Conservation (phyloP, 2,113 vertebrate species). For the Crotalus viridis region DNA sequence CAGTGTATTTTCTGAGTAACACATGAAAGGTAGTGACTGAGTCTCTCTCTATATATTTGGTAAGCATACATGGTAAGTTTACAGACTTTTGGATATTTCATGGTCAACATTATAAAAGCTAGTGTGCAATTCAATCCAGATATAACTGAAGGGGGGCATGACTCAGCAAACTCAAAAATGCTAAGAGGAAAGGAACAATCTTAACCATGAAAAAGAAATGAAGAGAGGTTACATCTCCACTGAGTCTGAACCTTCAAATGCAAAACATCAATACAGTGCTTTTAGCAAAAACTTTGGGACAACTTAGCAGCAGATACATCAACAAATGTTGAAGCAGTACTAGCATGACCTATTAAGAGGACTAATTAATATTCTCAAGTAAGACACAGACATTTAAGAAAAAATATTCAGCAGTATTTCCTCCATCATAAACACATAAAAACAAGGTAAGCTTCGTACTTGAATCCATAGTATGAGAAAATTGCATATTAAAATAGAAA, state of each 20-base stretch:
- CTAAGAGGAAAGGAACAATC: neutral
- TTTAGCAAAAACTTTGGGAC: neutral
- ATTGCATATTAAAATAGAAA: neutral
- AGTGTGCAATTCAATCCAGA: neutral
- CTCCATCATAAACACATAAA: constrained; percentile 23
- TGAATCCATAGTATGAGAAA: constrained; percentile 1
- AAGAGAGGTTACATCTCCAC: neutral
- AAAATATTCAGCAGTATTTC: constrained; percentile 19
- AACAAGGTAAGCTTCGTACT: constrained; percentile 7
- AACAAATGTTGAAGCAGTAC: constrained; percentile 24
- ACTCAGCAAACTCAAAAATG: neutral
- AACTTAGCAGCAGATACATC: constrained; percentile 20
- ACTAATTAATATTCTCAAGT: neutral
- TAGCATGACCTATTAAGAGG: constrained; percentile 26
- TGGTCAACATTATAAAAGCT: neutral
- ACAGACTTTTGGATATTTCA: neutral
- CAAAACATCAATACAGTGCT: neutral
- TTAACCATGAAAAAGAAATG: neutral
- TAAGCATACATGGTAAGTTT: neutral
- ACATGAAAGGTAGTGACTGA: neutral
- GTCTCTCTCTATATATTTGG: neutral
- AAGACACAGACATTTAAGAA: neutral
- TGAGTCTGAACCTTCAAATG: constrained; percentile 5
- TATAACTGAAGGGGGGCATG: neutral
- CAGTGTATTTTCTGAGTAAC: neutral